These are phyloP conservation scores for Cephus runcator DNA, from an alignment of 2,888 invertebrate genomes.

Conservation along the genomic window DNA sequence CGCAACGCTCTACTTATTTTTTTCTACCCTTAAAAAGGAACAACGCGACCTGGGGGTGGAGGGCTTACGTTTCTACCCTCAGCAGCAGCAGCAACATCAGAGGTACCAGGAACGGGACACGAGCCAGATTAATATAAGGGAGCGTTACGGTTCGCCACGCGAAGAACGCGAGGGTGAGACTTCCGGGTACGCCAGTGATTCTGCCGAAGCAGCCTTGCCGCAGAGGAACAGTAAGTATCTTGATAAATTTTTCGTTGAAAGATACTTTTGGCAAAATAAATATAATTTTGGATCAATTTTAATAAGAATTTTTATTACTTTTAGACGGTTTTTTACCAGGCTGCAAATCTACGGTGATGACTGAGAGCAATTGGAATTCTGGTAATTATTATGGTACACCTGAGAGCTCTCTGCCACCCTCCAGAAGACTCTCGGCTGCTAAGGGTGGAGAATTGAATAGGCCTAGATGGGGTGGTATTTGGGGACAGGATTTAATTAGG, in stretches of 20 bases:
- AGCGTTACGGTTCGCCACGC: conserved; percentile 32
- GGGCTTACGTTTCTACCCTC: conserved; percentile 37
- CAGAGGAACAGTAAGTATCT: not conserved
- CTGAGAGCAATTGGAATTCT: conserved; percentile 56
- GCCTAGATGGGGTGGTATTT: conserved; percentile 58
- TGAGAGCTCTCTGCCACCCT: conserved; percentile 52
- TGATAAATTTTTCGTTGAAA: too few relatives aligned
- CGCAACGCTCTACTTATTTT: conserved; percentile 26
- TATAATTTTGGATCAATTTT: too few relatives aligned
- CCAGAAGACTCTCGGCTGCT: conserved; percentile 46
- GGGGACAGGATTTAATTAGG: conserved; percentile 49
- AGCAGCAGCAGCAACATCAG: conserved; percentile 24
- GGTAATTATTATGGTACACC: conserved; percentile 44
- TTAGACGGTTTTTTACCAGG: conserved; percentile 17
- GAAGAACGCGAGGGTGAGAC: conserved; percentile 71
- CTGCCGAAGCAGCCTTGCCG: conserved; percentile 63
- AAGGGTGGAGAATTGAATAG: conserved; percentile 55
- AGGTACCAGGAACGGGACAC: conserved; percentile 54
- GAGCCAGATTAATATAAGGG: conserved; percentile 40
- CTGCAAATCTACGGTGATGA: conserved; percentile 35
- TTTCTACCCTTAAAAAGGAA: conserved; percentile 24
- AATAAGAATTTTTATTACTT: not conserved
- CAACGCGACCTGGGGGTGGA: conserved; percentile 41
- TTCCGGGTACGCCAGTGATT: conserved; percentile 87
- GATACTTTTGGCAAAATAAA: too few relatives aligned